Conservation (phyloP, 2,888 invertebrate genomes). For the Heliothis peltigera region DNA sequence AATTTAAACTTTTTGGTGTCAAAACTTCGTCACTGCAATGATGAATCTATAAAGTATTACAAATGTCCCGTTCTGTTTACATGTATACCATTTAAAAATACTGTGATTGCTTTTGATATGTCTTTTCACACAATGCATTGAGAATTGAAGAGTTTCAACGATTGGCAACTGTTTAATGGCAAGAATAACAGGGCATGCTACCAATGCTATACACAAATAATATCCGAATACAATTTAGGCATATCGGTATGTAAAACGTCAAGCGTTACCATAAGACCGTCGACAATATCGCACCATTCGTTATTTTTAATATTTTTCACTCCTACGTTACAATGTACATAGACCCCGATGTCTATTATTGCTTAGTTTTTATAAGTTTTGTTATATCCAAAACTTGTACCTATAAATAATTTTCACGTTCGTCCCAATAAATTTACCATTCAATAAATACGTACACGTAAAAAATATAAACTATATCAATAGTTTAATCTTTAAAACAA, state of each 20-base stretch:
- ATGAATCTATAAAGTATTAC: conserved; percentile 56
- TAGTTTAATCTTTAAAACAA: conserved; percentile 91
- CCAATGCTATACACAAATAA: conserved; percentile 82
- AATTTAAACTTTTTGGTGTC: conserved; percentile 69
- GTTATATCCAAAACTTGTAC: conserved; percentile 86
- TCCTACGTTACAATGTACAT: conserved; percentile 88
- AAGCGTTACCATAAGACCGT: conserved; percentile 85
- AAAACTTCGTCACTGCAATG: conserved; percentile 61
- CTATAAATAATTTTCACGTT: conserved; percentile 89
- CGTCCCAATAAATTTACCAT: conserved; percentile 90
- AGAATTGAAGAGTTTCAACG: conserved; percentile 60
- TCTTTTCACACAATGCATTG: conserved; percentile 78
- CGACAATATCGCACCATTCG: conserved; percentile 88
- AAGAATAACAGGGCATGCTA: conserved; percentile 80
- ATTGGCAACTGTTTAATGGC: conserved; percentile 73
- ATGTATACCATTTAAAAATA: conserved; percentile 65
- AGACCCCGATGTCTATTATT: conserved; percentile 88
- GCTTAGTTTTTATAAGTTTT: conserved; percentile 89
- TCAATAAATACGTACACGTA: conserved; percentile 90
- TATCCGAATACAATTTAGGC: conserved; percentile 85
- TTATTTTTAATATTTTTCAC: conserved; percentile 79
- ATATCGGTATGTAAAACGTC: conserved; percentile 80
- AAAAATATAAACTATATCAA: conserved; percentile 90
- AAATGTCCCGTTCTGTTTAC: conserved; percentile 50
- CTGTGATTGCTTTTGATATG: conserved; percentile 85